phyloP scores from a whole-genome alignment of 2,113 vertebrate genomes.

The Morone saxatilis region DNA sequence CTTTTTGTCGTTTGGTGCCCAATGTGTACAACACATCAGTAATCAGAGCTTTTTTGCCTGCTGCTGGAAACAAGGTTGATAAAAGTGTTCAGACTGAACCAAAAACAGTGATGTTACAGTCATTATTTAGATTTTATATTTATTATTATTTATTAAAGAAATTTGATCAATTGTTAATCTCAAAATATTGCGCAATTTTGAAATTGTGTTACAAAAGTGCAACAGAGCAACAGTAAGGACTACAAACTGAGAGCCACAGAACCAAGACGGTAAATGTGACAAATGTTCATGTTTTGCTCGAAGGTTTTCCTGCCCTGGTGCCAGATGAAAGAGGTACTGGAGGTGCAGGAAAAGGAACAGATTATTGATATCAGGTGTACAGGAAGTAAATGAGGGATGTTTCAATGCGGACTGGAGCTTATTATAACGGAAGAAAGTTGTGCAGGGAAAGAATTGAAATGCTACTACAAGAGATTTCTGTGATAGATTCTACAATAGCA shows the following conservation, averaged over 20 bases:
- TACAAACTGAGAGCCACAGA: neutral
- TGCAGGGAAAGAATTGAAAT: neutral
- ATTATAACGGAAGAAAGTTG: neutral
- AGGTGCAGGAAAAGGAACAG: neutral
- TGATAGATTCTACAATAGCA: neutral
- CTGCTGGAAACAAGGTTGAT: neutral
- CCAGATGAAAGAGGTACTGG: neutral
- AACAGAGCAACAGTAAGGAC: neutral
- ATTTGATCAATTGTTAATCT: too few species aligned
- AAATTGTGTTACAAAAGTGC: neutral
- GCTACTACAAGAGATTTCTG: neutral
- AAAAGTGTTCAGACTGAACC: neutral
- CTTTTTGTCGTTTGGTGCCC: neutral
- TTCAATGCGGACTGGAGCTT: neutral
- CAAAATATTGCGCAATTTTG: neutral
- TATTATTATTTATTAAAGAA: too few species aligned
- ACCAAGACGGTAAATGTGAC: neutral
- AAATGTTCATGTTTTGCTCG: neutral
- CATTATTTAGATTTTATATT: too few species aligned
- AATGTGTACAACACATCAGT: too few species aligned
- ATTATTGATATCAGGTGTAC: neutral
- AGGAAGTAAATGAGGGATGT: neutral
- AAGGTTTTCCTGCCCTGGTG: neutral
- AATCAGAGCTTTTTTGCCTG: neutral
- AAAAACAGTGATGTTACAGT: neutral